Evolutionary conservation across 2,888 invertebrate genomes (phyloP), one percentile per base, ranked within the genome.

Genomic region (Synergus itoensis): DNA sequence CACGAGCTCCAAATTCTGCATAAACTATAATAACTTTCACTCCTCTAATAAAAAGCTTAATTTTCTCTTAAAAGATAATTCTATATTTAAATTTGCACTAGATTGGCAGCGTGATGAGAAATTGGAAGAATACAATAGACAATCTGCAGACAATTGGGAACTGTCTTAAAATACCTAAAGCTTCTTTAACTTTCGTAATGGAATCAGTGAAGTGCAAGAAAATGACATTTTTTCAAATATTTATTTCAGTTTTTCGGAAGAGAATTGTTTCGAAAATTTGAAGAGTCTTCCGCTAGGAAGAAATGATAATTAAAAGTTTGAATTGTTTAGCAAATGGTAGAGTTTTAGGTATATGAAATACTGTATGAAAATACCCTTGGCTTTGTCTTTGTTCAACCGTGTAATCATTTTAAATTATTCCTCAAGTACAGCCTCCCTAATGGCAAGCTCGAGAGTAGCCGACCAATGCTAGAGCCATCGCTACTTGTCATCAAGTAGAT

Each of bases 401-500:
- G 21, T 60, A 60, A 60, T 60, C 21, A 60, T 60, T 60, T 21
- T 12, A 60, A 60, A 60, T 60, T 60, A 60, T 60, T 60, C 60
- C 21, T 18, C 60, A 60, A 60, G 60, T 60, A 21, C 12, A 60
- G 60, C 18, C 21, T 60, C 60, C 60, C 60, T 60, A 60, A 60
- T 21, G 60, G 60, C 11, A 60, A 21, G 60, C 11, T 60, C 60
- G 18, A 60, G 60, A 60, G 60, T 21, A 18, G 21, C 60, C 16
- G 48, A 48, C 48, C 48, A 48, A 48, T 48, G 16, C 48, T 12
- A 48, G 48, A 48, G 14, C 48, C 60, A 60, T 60, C 12, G 60
- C 60, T 21, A 60, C 60, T 60, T 60, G 60, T 60, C 60, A 60
- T 60, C 60, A 60, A 60, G 60, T 60, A 60, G 65, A 43, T n/a